Percentiles rank a stretch among this genome's conserved stretches.
Conservation (phyloP, 2,797 vertebrate genomes). For the Enteromius thamalakanensis region DNA sequence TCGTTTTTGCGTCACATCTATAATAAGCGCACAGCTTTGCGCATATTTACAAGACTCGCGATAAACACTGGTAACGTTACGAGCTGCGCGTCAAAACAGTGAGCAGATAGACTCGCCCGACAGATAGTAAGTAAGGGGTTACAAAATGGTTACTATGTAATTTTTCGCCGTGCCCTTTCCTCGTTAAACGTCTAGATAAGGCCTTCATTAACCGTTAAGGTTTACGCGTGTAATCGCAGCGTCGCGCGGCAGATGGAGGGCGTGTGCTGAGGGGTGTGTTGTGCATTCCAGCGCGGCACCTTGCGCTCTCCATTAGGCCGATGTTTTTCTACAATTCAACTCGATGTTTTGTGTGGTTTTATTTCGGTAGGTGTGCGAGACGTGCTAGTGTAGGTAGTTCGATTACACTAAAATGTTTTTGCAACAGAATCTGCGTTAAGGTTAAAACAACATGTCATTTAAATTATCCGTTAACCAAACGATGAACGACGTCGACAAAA, state of each 20-base stretch:
- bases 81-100: neutral
- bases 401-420: neutral
- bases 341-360: slow-evolving; percentile 5
- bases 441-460: slow-evolving; percentile 1
- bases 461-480: slow-evolving; percentile 14
- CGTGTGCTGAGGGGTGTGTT: slow-evolving; percentile 76
- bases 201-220: slow-evolving; percentile 20
- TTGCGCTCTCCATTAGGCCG: slow-evolving; percentile 64
- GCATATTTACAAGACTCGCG: neutral
- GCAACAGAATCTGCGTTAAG: neutral
- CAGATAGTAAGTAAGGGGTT: neutral
- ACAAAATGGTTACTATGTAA: neutral
- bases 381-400: neutral
- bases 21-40: slow-evolving; percentile 23
- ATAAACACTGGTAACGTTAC: slow-evolving; percentile 10
- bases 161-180: neutral
- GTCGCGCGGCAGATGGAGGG: slow-evolving; percentile 65
- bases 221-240: neutral
- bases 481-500: slow-evolving; percentile 17
- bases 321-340: slow-evolving; percentile 31
- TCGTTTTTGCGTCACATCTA: slow-evolving; percentile 31
- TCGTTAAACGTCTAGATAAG: slow-evolving; percentile 2
- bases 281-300: slow-evolving; percentile 77
- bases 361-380: neutral
- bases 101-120: neutral